These are phyloP conservation scores for Sarcophilus harrisii DNA, from an alignment of 2,797 vertebrate genomes.

Conservation along the genomic window DNA sequence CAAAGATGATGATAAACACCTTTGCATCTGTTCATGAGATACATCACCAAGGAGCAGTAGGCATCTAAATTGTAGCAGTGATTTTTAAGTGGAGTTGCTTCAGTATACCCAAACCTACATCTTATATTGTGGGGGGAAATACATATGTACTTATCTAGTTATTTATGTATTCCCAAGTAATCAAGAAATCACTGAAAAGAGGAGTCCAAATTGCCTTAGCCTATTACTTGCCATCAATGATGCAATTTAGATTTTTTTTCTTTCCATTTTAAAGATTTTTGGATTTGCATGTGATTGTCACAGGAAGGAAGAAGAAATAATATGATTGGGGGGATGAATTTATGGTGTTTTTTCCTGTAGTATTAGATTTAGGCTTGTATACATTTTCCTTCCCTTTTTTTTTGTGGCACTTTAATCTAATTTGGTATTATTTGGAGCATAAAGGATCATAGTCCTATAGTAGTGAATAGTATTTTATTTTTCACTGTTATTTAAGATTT, in stretches of 20 bases:
- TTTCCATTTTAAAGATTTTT: slow-evolving; percentile 61
- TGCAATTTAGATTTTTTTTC: slow-evolving; percentile 65
- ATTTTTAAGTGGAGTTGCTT: slow-evolving; percentile 42
- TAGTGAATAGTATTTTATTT: not conserved
- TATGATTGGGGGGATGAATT: not conserved
- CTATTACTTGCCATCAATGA: slow-evolving; percentile 61
- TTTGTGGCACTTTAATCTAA: slow-evolving; percentile 14
- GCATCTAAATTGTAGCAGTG: slow-evolving; percentile 22
- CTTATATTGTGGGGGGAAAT: slow-evolving; percentile 17
- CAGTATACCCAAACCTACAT: slow-evolving; percentile 17
- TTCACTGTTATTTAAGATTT: not conserved
- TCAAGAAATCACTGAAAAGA: slow-evolving; percentile 73
- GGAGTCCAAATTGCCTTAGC: slow-evolving; percentile 58
- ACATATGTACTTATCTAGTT: slow-evolving; percentile 63
- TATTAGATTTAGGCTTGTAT: not conserved
- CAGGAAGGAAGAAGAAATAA: not conserved
- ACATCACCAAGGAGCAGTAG: slow-evolving; percentile 22
- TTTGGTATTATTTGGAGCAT: not conserved
- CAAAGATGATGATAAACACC: slow-evolving; percentile 78
- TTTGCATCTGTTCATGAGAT: slow-evolving; percentile 74
- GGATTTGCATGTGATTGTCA: slow-evolving; percentile 34
- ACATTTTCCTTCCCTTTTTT: not conserved
- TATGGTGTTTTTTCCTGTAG: slow-evolving; percentile 27
- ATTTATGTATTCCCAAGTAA: slow-evolving; percentile 73
- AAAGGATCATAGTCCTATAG: not conserved